Evolutionary conservation across 2,113 vertebrate species (phyloP).

Genomic region (Anseranas semipalmata): DNA sequence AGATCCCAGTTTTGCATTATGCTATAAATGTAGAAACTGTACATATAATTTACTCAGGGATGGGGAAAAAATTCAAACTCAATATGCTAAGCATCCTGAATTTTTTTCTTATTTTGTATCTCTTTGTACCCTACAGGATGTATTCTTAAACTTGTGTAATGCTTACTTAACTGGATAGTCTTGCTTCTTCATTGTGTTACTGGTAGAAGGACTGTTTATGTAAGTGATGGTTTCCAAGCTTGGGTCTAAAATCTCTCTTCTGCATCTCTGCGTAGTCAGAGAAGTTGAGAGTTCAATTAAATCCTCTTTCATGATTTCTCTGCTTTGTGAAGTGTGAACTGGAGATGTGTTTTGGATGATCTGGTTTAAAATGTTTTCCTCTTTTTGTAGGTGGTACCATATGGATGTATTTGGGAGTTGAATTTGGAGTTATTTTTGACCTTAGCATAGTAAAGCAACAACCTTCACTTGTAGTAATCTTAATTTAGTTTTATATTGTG

Average conservation of each 20-base stretch:
- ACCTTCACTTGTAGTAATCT: background rate
- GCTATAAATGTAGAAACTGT: background rate
- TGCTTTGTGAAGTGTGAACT: background rate
- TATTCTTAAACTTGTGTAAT: background rate
- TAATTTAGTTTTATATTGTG: background rate
- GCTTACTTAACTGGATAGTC: background rate
- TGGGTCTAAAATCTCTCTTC: background rate
- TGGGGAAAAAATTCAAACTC: background rate
- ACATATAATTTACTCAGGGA: accelerated
- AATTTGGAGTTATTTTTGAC: background rate
- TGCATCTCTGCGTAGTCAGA: background rate
- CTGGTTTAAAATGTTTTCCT: background rate
- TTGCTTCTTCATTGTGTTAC: background rate
- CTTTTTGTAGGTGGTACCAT: background rate
- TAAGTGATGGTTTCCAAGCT: background rate
- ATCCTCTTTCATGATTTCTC: background rate
- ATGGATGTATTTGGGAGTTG: background rate
- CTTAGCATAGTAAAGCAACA: background rate
- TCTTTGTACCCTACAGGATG: background rate
- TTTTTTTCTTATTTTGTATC: background rate
- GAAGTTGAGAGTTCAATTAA: background rate
- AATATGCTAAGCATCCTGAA: background rate
- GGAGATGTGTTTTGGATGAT: background rate
- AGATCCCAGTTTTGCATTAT: background rate
- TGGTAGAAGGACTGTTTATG: background rate